Evolutionary conservation across 2,797 vertebrate genomes (phyloP), one percentile per base, ranked within the genome.

Genomic region (Todus mexicanus): DNA sequence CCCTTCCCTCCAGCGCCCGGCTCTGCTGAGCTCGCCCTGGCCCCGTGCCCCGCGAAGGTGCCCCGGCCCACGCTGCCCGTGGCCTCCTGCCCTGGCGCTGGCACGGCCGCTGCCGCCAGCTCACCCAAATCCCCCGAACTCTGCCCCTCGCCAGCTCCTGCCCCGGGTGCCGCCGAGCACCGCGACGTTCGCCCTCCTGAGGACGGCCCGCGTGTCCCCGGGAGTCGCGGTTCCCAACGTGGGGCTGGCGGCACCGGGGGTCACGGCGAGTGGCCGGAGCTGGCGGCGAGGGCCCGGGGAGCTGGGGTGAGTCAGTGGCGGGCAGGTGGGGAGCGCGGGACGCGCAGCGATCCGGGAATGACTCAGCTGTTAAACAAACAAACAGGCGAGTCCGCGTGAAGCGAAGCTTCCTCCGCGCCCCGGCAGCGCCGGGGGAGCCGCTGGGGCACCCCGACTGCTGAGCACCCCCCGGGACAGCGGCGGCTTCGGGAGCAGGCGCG

Each of bases 201-300:
- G 54, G 0, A 0, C 48, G 22, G 9, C 48, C 25, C 2, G 0
- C 0, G 2, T 4, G 42, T 19, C 38, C 48, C 37, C 3, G 2
- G 83, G 59, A 59, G 59, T 27, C 16, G 7, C 8, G 11, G 42
- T 38, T 16, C 66, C 65, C 40, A n/a, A 5, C 0, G 8, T 0
- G 13, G 68, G 85, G 26, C 6, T 14, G 65, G 84, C 54, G 80
- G 51, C 27, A 15, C 2, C 2, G 23, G 51, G 76, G 38, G 38
- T 80, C 75, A 23, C 0, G 15, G 80, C 3, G 35, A 47, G 7
- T 5, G 17, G 48, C 54, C 4, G 1, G 47, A 18, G 31, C 7
- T 6, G 12, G 31, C 31, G 2, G 22, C 9, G 20, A 45, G 87
- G 5, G 18, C 42, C 45, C 3, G 26, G 12, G 15, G 48, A 10